Evolutionary conservation across 2,888 invertebrate genomes (phyloP).

Genomic region (Choreutis nemorana): DNA sequence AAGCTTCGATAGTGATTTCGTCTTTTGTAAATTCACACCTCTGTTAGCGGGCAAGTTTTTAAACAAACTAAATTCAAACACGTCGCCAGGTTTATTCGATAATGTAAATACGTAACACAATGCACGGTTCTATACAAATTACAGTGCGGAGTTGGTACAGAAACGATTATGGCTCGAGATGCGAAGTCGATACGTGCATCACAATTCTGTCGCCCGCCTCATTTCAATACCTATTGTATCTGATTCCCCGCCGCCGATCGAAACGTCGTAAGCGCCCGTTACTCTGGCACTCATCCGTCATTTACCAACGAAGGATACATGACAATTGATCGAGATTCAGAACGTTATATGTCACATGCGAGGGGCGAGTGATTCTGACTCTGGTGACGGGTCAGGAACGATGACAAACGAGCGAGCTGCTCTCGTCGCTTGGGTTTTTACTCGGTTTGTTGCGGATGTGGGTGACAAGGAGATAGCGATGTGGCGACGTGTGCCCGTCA

Average conservation of each 20-base stretch:
- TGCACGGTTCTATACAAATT: constrained; percentile 54
- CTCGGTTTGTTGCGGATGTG: constrained; percentile 23
- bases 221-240: constrained; percentile 58
- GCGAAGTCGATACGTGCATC: constrained; percentile 45
- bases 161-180: constrained; percentile 50
- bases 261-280: constrained; percentile 35
- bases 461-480: constrained; percentile 37
- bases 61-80: constrained; percentile 11
- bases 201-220: constrained; percentile 28
- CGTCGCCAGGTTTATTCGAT: constrained; percentile 20
- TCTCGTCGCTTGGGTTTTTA: constrained; percentile 23
- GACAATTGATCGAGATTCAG: constrained; percentile 44
- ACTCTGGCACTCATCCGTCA: constrained; percentile 50
- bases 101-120: constrained; percentile 37
- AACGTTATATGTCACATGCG: constrained; percentile 37
- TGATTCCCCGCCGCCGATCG: constrained; percentile 17
- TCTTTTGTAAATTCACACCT: constrained; percentile 42
- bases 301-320: constrained; percentile 38
- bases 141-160: constrained; percentile 36
- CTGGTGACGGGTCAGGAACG: constrained; percentile 36
- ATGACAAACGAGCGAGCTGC: constrained; percentile 28
- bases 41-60: constrained; percentile 7
- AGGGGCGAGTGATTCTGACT: constrained; percentile 46
- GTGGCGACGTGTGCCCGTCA: constrained; percentile 51
- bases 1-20: constrained; percentile 34